Percentiles rank a stretch among this genome's conserved stretches.
Evolutionary conservation across 2,888 invertebrate species (phyloP).

Genomic region (Crossocerus cetratus): DNA sequence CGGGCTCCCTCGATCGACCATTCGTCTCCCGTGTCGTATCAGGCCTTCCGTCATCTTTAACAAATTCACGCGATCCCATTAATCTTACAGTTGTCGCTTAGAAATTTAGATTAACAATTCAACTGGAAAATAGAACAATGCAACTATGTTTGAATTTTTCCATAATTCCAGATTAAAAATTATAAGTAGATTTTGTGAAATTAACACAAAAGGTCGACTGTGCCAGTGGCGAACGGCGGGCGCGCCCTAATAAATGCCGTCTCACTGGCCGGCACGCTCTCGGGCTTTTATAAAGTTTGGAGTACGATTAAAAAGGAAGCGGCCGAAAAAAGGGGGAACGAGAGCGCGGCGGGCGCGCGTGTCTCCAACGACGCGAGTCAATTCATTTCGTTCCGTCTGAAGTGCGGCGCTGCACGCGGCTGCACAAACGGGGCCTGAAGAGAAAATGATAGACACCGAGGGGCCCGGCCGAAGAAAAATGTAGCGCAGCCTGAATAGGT

Average conservation of each 20-base stretch:
- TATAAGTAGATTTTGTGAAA: not conserved
- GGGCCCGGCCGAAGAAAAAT: slow-evolving; percentile 22
- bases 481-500: slow-evolving; percentile 38
- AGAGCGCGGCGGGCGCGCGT: slow-evolving; percentile 41
- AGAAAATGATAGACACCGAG: slow-evolving; percentile 44
- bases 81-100: not conserved
- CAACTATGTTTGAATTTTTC: not conserved
- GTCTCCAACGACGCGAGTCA: slow-evolving; percentile 55
- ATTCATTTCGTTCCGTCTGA: slow-evolving; percentile 63
- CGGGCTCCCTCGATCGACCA: slow-evolving; percentile 48
- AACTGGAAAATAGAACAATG: no score
- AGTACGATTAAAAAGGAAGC: not conserved
- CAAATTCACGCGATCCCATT: slow-evolving; percentile 1
- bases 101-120: no score
- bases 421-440: slow-evolving; percentile 27
- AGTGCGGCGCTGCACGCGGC: slow-evolving; percentile 21
- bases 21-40: slow-evolving; percentile 34
- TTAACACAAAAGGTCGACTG: not conserved
- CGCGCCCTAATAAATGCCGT: no score
- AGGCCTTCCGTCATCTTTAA: slow-evolving; percentile 45
- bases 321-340: slow-evolving; percentile 4
- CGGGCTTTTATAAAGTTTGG: not conserved
- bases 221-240: no score
- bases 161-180: not conserved
- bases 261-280: no score